Evolutionary conservation across 2,888 invertebrate genomes (phyloP).

Genomic region (Eilema depressum): DNA sequence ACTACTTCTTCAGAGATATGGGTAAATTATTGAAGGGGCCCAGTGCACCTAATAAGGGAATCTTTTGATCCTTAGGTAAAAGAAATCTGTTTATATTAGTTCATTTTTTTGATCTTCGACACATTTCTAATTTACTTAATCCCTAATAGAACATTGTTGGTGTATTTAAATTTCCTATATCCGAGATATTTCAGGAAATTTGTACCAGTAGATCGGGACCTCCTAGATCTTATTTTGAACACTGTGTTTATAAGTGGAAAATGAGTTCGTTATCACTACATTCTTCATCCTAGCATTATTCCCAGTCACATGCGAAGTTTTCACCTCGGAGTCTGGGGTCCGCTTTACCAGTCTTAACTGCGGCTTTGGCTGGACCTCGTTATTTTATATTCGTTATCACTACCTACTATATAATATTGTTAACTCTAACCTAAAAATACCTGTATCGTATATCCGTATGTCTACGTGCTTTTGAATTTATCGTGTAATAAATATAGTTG

Average conservation of each 20-base stretch:
- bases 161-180: neutral
- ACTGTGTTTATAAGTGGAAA: neutral
- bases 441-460: neutral
- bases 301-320: too few species aligned
- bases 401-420: neutral
- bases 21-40: neutral
- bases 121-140: neutral
- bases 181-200: neutral
- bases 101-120: too few species aligned
- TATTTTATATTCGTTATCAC: neutral
- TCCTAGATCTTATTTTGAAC: neutral
- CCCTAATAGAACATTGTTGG: neutral
- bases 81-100: too few species aligned
- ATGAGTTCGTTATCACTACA: neutral
- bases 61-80: too few species aligned
- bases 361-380: too few species aligned
- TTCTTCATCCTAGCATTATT: too few species aligned
- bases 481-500: neutral
- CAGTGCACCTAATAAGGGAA: too few species aligned
- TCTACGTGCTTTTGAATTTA: neutral
- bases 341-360: too few species aligned
- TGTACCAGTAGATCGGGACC: neutral
- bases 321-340: too few species aligned
- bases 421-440: neutral
- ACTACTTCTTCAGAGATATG: too few species aligned